Conservation (phyloP, 1,140 invertebrate genomes). For the Periplaneta americana region DNA sequence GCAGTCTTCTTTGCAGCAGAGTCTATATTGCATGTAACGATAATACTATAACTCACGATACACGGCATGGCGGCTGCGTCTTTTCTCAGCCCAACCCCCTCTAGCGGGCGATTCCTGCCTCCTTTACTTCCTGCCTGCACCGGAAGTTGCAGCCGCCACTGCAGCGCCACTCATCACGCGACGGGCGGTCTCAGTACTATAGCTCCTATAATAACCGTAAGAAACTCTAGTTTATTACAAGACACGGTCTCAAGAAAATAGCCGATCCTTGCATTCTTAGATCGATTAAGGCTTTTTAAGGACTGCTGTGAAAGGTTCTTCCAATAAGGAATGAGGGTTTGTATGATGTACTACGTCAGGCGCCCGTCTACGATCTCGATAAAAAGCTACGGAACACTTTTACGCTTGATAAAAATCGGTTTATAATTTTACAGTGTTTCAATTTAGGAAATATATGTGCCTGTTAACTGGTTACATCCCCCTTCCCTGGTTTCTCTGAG, state of each 20-base stretch:
- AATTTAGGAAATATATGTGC: not conserved
- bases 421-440: not conserved
- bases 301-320: not conserved
- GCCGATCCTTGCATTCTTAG: not conserved
- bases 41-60: not conserved
- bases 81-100: not conserved
- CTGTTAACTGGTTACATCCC: no score
- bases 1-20: not conserved
- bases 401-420: not conserved
- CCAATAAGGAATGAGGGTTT: no score
- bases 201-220: not conserved
- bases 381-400: not conserved
- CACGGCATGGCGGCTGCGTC: not conserved
- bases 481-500: no score
- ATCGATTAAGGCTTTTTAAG: not conserved
- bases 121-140: not conserved
- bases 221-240: not conserved
- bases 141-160: not conserved
- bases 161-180: not conserved
- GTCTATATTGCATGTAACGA: not conserved
- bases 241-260: not conserved
- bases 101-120: not conserved
- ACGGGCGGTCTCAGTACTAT: not conserved
- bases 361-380: not conserved
- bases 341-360: not conserved